Percentiles rank a stretch among this genome's conserved stretches.
phyloP scores from a whole-genome alignment of 2,113 vertebrate genomes.

The Bolborhynchus lineola region DNA sequence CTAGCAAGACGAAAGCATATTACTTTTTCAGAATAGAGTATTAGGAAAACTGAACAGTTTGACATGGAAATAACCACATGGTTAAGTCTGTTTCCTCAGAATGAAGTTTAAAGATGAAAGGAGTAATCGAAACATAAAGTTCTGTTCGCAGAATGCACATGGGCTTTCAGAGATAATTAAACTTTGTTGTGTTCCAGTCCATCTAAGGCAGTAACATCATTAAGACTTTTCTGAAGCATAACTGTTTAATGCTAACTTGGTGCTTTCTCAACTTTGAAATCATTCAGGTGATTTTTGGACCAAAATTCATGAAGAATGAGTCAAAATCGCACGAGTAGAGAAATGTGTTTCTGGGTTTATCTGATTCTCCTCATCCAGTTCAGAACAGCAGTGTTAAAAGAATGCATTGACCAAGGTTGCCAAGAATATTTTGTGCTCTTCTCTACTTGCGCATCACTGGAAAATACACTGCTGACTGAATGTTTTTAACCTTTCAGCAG shows the following conservation, averaged over 20 bases:
- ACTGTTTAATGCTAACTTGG: neutral
- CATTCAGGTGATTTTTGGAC: neutral
- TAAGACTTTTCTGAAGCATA: neutral
- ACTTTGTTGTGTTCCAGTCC: neutral
- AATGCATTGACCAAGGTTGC: neutral
- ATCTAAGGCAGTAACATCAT: neutral
- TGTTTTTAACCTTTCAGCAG: neutral
- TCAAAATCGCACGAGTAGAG: neutral
- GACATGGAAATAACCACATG: neutral
- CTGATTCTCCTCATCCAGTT: neutral
- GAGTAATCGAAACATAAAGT: neutral
- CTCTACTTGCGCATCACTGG: neutral
- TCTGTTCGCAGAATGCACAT: neutral
- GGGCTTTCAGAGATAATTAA: neutral
- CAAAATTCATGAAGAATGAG: neutral
- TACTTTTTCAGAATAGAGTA: neutral
- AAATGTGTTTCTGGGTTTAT: neutral
- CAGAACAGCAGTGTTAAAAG: neutral
- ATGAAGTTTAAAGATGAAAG: neutral
- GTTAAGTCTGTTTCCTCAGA: neutral
- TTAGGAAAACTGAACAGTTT: neutral
- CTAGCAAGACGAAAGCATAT: neutral
- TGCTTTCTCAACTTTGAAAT: neutral
- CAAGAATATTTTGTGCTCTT: conserved; percentile 1
- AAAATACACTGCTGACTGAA: neutral